Conservation (phyloP, 2,888 invertebrate genomes). For the Patella depressa region DNA sequence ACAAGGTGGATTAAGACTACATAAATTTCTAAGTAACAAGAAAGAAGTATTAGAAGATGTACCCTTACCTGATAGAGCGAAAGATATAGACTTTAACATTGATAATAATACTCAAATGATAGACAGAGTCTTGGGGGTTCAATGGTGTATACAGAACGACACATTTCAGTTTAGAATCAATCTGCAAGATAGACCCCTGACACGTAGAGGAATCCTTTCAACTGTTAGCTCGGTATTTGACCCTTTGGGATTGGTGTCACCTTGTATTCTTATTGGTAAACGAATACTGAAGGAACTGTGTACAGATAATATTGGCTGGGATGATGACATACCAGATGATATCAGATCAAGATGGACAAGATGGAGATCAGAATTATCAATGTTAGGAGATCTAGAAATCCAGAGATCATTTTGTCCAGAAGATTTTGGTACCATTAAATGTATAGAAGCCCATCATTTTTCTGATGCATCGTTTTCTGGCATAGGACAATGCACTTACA, state of each 20-base stretch:
- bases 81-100: constrained; percentile 12
- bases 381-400: background rate
- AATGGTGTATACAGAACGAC: constrained; percentile 30
- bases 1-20: constrained; percentile 22
- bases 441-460: constrained; percentile 9
- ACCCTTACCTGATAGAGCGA: constrained; percentile 16
- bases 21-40: constrained; percentile 25
- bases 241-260: too few relatives aligned
- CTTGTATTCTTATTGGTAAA: too few relatives aligned
- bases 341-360: constrained; percentile 10
- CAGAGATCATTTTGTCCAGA: background rate
- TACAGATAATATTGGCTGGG: constrained; percentile 16
- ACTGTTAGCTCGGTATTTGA: too few relatives aligned
- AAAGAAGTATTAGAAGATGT: constrained; percentile 21
- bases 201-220: too few relatives aligned
- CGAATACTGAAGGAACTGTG: constrained; percentile 8
- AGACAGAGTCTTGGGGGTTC: constrained; percentile 34
- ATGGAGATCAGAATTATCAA: constrained; percentile 12
- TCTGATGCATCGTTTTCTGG: background rate
- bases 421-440: background rate
- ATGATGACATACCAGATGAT: background rate
- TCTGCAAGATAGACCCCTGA: too few relatives aligned
- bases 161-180: too few relatives aligned
- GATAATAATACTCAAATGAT: constrained; percentile 18
- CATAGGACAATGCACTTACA: constrained; percentile 6